A percentile compares a stretch with the other conserved stretches of the same genome.
Evolutionary conservation across 2,888 invertebrate species (phyloP).

Genomic region (Heliconius sara): DNA sequence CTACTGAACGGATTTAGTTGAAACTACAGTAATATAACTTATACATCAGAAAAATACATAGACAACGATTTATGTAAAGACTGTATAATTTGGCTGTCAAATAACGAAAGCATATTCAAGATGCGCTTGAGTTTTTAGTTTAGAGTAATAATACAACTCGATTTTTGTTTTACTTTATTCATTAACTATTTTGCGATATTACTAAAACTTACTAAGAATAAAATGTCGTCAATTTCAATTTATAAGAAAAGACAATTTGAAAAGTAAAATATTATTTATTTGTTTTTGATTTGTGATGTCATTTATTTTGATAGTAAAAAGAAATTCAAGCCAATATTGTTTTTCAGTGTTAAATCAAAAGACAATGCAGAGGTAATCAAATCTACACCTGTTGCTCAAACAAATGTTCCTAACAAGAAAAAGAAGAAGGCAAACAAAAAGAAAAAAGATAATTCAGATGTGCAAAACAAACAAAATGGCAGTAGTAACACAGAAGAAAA

Average conservation of each 20-base stretch:
- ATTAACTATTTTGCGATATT: too few relatives aligned
- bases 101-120: too few relatives aligned
- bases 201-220: neutral
- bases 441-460: constrained; percentile 37
- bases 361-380: constrained; percentile 11
- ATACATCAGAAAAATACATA: too few relatives aligned
- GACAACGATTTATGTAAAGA: neutral
- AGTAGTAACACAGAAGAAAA: constrained; percentile 2
- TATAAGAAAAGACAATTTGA: constrained; percentile 42
- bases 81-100: neutral
- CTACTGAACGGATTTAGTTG: neutral
- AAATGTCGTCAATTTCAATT: neutral
- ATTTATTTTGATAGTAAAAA: neutral
- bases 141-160: too few relatives aligned
- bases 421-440: constrained; percentile 55
- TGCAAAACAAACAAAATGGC: constrained; percentile 10
- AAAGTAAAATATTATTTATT: neutral
- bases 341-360: constrained; percentile 53
- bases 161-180: too few relatives aligned
- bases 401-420: constrained; percentile 47
- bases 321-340: neutral
- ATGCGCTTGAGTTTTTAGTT: too few relatives aligned
- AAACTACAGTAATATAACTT: too few relatives aligned
- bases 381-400: neutral
- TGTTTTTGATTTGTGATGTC: neutral